Percentiles rank a stretch among this genome's conserved stretches.
Conservation (phyloP, 64 coral and sea anemone species). For the Actinia tenebrosa region DNA sequence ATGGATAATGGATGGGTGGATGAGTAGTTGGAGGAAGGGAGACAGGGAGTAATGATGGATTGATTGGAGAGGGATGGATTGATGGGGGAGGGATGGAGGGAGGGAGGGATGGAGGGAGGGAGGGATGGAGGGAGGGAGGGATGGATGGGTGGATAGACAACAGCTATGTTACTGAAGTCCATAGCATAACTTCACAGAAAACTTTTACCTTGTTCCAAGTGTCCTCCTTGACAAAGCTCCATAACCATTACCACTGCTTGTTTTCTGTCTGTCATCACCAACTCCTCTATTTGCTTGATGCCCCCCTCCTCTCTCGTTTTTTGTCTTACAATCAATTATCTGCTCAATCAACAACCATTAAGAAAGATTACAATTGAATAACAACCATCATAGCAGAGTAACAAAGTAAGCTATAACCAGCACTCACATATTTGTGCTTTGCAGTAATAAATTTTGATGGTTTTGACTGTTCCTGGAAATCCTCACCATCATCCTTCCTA, state of each 20-base stretch:
- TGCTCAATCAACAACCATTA: constrained; percentile 3
- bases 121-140: too few relatives aligned
- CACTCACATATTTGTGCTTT: constrained; percentile 60
- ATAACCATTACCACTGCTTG: constrained; percentile 3
- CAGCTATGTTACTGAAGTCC: too few relatives aligned
- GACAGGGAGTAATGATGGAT: neutral
- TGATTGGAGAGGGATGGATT: too few relatives aligned
- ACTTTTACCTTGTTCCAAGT: constrained; percentile 52
- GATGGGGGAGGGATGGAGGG: too few relatives aligned
- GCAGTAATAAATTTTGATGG: constrained; percentile 58
- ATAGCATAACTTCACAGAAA: neutral
- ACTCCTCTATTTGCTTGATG: constrained; percentile 19
- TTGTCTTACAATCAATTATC: constrained; percentile 70
- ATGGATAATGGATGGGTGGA: too few relatives aligned
- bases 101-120: too few relatives aligned
- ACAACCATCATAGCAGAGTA: too few relatives aligned
- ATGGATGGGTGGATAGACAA: too few relatives aligned
- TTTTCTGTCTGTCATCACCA: neutral
- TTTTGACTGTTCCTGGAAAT: constrained; percentile 4
- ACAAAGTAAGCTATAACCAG: neutral
- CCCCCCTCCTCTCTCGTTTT: constrained; percentile 28
- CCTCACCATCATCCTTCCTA: neutral
- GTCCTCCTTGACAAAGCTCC: constrained; percentile 34
- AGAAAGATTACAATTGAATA: neutral
- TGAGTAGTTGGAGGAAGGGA: too few relatives aligned